Base-by-base conservation (phyloP, 2,888 invertebrate genomes). In the Pheosia gnoma region DNA sequence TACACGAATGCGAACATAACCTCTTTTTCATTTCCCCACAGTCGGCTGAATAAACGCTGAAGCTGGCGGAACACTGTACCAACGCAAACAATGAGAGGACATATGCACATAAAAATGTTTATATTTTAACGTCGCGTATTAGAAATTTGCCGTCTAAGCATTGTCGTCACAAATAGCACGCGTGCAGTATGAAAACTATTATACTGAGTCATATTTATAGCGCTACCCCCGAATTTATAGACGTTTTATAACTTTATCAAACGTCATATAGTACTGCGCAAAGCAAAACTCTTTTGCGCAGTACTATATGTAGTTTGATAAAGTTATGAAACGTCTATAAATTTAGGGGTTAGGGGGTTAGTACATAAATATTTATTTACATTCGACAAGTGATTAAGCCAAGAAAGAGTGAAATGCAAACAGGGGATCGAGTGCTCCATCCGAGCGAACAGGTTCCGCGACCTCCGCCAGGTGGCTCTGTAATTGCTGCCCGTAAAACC, bases 401-500 rank as follows among this genome's bases (percentile, higher is more conserved):
- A 25, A 25, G 69, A 63, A 68, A 65, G 47, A 65, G 62, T 66
- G 59, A 62, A 71, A 74, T 76, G 62, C 66, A 59, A 70, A 72
- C 61, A 57, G 68, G 66, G 71, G 75, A 70, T 74, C 69, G 69
- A 70, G 75, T 77, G 78, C 77, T 59, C 67, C 78, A 80, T 80
- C 68, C 60, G 63, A 65, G 68, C 60, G 63, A 65, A 70, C 73
- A 72, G 59, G 76, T 73, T 70, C 60, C 59, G 58, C 47, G n/a
- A 8, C 41, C 6, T 59, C 59, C 57, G 60, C 82, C 84, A 82
- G 82, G 79, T 83, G 84, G 79, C 66, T 77, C 74, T 72, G 67
- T 77, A 78, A 78, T 82, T 79, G 75, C 74, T 70, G 62, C 60
- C 67, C 62, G 66, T 60, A 79, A 72, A 74, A 78, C 77, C 79